Percentiles rank a stretch among this genome's conserved stretches.
These are phyloP conservation scores for Drosophila kohkoa DNA, from an alignment of 1,140 invertebrate genomes.

Conservation along the genomic window DNA sequence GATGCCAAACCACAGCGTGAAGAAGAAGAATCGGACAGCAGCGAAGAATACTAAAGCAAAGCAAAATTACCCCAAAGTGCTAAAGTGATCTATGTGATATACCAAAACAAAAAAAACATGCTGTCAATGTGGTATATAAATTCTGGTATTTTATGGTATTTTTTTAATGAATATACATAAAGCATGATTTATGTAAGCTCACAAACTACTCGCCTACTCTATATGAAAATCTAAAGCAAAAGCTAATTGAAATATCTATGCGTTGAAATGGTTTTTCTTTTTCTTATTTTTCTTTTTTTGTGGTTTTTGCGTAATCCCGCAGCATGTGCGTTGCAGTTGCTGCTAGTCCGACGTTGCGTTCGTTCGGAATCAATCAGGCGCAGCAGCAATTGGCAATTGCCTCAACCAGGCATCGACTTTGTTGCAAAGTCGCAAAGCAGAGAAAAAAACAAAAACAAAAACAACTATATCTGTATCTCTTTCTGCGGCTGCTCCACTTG, in stretches of 20 bases:
- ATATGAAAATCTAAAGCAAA: slow-evolving; percentile 52
- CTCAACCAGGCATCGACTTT: slow-evolving; percentile 47
- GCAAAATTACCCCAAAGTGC: no score
- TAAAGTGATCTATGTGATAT: slow-evolving; percentile 56
- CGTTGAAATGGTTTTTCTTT: slow-evolving; percentile 5
- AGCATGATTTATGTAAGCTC: slow-evolving; percentile 36
- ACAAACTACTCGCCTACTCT: slow-evolving; percentile 3
- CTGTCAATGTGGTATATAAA: background rate
- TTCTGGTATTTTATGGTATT: slow-evolving; percentile 6
- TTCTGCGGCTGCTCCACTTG: slow-evolving; percentile 59
- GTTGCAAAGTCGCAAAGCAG: slow-evolving; percentile 45
- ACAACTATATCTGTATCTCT: slow-evolving; percentile 2
- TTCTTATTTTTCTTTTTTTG: slow-evolving; percentile 15
- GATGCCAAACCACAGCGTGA: slow-evolving; percentile 55
- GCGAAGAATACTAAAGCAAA: slow-evolving; percentile 64
- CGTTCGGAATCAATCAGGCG: slow-evolving; percentile 79
- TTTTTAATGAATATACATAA: slow-evolving; percentile 5
- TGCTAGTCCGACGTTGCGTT: slow-evolving; percentile 42
- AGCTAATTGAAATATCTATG: slow-evolving; percentile 71
- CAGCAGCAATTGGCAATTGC: slow-evolving; percentile 57
- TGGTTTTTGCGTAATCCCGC: slow-evolving; percentile 50
- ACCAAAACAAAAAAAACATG: background rate
- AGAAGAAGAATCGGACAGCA: slow-evolving; percentile 48
- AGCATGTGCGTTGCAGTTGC: slow-evolving; percentile 65
- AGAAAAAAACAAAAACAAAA: background rate